Evolutionary conservation across 2,797 vertebrate species (phyloP).

Genomic region (Prunella strophiata): DNA sequence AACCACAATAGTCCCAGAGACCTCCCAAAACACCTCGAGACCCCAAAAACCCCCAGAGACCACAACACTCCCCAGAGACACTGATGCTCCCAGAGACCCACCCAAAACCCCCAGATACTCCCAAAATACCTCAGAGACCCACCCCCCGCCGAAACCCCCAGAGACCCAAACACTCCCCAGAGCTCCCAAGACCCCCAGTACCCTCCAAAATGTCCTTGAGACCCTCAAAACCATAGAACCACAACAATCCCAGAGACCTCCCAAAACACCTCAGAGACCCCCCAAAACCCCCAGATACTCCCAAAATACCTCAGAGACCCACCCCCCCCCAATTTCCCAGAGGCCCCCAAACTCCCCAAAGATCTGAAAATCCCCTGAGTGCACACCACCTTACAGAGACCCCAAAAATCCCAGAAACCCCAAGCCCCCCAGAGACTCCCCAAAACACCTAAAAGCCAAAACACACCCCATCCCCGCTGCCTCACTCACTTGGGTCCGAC

Average conservation of each 20-base stretch:
- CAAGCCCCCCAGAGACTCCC: no score
- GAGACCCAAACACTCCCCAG: no score
- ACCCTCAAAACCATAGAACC: no score
- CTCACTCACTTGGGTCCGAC: conserved; percentile 91
- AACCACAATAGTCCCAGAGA: not conserved
- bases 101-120: not conserved
- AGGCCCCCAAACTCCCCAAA: not conserved
- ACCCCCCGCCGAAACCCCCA: no score
- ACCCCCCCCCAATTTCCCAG: not conserved
- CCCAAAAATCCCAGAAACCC: no score
- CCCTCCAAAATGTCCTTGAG: no score
- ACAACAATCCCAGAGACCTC: not conserved
- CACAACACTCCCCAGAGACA: not conserved
- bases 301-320: not conserved
- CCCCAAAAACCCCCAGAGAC: not conserved
- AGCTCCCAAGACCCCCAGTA: no score
- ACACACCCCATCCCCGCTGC: no score
- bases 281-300: not conserved
- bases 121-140: not conserved
- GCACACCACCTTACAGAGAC: not conserved
- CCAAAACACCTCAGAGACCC: not conserved
- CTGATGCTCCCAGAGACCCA: not conserved
- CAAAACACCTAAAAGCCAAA: not conserved
- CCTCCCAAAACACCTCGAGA: not conserved
- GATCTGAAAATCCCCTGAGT: not conserved